Evolutionary conservation across 2,113 vertebrate species (phyloP), one percentile per base, ranked within the genome.

Genomic region (Carlito syrichta): DNA sequence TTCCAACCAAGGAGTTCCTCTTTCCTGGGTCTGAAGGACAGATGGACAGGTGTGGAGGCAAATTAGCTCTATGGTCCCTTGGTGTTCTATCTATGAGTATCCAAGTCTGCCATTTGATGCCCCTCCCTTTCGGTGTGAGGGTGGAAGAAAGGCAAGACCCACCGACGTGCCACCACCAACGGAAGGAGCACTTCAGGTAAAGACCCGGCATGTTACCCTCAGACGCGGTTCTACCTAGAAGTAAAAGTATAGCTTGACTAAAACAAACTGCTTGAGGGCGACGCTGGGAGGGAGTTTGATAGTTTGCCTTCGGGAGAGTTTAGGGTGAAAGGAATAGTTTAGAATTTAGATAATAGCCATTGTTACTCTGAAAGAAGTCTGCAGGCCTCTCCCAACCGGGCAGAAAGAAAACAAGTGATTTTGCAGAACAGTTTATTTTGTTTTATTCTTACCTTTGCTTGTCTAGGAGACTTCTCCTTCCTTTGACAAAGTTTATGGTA

Each of bases 291-390:
- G 40, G 48, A 74, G 19, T 30, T 27, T 32, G 32, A 38, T 22
- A 19, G 8, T 58, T 73, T 52, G 35, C 30, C 25, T 73, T 38
- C 13, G 43, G 27, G 30, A 58, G n/a, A 30, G 10, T 43, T 83
- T 79, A 78, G 23, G 66, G 62, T 69, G 32, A 40, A 25, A 86
- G 81, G 30, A 87, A 84, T 76, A 11, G 35, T 43, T 88, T 83
- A 79, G 62, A 81, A 66, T 85, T 85, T 25, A 76, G 79, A 71
- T 22, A 89, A 56, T 25, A 38, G 40, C 40, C 40, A 56, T 32
- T 60, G 92, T 74, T 76, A 43, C 54, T 89, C 77, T 82, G 40
- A 93, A 90, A 92, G 77, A 45, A 54, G 8, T 43, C 48, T 20
- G 6, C 8, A 74, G 48, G 20, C 56, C 60, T 48, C 56, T 30